Evolutionary conservation across 2,113 vertebrate species (phyloP).

Genomic region (Chlorodrepanis virens): DNA sequence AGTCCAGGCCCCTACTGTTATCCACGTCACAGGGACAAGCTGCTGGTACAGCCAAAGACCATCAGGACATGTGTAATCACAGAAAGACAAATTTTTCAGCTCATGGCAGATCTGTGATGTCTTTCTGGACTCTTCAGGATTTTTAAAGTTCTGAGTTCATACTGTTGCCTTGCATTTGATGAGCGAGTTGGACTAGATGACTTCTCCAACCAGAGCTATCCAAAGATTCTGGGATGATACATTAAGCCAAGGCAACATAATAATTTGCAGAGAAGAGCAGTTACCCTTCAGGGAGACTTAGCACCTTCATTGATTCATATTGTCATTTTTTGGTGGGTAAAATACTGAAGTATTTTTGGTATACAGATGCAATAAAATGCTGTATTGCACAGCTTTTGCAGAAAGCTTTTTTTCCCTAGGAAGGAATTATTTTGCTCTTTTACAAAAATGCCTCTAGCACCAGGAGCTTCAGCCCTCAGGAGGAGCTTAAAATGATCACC

Average conservation of each 20-base stretch:
- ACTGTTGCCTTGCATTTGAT: not conserved
- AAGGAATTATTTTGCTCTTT: not conserved
- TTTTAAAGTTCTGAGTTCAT: not conserved
- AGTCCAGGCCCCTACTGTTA: not conserved
- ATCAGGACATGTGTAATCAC: not conserved
- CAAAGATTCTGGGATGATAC: not conserved
- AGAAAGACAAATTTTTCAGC: not conserved
- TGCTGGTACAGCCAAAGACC: not conserved
- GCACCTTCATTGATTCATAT: not conserved
- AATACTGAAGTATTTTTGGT: not conserved
- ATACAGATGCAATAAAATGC: not conserved
- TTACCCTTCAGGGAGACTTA: not conserved
- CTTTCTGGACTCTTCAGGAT: not conserved
- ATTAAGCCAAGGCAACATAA: not conserved
- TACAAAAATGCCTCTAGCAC: not conserved
- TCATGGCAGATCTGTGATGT: not conserved
- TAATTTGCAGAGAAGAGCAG: not conserved
- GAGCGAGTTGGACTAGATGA: not conserved
- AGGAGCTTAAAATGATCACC: not conserved
- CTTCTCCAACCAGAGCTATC: not conserved
- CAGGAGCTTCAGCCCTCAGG: not conserved
- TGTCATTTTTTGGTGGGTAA: not conserved
- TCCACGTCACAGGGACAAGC: not conserved
- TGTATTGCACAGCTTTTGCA: not conserved
- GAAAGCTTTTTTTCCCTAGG: not conserved